These are phyloP conservation scores for Portunus trituberculatus DNA, from an alignment of 1,140 invertebrate genomes.

Conservation along the genomic window DNA sequence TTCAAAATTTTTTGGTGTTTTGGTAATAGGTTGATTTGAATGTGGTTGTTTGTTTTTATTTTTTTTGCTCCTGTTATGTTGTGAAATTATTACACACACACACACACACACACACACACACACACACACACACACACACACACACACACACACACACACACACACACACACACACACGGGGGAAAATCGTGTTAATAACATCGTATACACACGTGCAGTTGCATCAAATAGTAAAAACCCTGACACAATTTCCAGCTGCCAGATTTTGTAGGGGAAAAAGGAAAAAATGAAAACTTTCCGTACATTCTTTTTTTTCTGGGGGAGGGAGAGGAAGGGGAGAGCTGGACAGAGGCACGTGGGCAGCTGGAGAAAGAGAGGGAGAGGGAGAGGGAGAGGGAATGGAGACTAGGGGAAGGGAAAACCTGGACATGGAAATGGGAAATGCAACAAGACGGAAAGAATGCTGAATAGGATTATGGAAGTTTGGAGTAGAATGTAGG, in stretches of 20 bases:
- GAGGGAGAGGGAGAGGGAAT: neutral
- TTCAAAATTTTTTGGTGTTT: too few relatives aligned
- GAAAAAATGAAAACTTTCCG: neutral
- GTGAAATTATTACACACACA: neutral
- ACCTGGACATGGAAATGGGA: neutral
- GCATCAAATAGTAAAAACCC: neutral
- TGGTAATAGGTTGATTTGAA: too few relatives aligned
- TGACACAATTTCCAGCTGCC: neutral
- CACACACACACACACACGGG: neutral
- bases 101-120: neutral
- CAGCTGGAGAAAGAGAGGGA: neutral
- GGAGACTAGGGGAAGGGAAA: neutral
- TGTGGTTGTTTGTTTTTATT: too few relatives aligned
- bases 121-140: neutral
- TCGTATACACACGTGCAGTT: neutral
- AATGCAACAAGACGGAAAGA: slow-evolving; percentile 7
- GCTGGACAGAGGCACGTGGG: neutral
- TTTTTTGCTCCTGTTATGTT: neutral
- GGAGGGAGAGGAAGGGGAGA: neutral
- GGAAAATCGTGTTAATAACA: neutral
- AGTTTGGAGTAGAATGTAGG: neutral
- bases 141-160: slow-evolving; percentile 16
- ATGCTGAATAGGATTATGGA: neutral
- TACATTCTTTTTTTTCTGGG: neutral
- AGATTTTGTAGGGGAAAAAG: neutral